Conservation (phyloP, 2,113 vertebrate genomes). For the Saccopteryx bilineata region DNA sequence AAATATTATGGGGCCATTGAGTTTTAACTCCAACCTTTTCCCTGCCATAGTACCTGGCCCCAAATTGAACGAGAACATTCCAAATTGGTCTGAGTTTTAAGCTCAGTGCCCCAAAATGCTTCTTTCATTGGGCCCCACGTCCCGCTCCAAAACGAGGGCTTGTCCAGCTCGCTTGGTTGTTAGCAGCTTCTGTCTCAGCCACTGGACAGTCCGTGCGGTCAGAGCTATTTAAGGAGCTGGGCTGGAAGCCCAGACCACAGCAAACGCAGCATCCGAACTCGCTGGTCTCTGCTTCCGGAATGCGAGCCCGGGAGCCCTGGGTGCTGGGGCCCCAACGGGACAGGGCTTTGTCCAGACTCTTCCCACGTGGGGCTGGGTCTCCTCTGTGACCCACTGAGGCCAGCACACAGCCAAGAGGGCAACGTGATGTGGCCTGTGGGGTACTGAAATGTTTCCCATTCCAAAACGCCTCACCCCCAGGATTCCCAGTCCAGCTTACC, state of each 20-base stretch:
- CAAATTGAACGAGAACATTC: neutral
- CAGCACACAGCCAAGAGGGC: neutral
- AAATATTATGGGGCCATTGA: neutral
- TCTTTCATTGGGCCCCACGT: neutral
- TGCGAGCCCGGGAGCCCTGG: neutral
- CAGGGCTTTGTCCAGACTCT: neutral
- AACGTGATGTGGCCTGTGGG: neutral
- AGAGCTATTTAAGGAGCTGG: neutral
- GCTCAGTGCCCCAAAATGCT: neutral
- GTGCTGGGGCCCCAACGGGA: neutral
- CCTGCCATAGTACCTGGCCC: no score
- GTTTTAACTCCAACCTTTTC: neutral
- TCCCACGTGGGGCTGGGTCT: neutral
- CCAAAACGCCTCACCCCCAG: neutral
- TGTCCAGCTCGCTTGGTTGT: neutral
- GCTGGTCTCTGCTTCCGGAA: neutral
- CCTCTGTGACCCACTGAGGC: neutral
- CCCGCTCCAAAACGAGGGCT: neutral
- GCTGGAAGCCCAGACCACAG: neutral
- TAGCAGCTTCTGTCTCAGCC: neutral
- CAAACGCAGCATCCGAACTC: neutral
- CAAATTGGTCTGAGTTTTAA: neutral
- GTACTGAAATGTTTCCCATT: neutral
- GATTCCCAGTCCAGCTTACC: fast-evolving
- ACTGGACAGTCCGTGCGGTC: neutral